Base-by-base conservation (phyloP, 2,113 vertebrate species). In the Guaruba guarouba region DNA sequence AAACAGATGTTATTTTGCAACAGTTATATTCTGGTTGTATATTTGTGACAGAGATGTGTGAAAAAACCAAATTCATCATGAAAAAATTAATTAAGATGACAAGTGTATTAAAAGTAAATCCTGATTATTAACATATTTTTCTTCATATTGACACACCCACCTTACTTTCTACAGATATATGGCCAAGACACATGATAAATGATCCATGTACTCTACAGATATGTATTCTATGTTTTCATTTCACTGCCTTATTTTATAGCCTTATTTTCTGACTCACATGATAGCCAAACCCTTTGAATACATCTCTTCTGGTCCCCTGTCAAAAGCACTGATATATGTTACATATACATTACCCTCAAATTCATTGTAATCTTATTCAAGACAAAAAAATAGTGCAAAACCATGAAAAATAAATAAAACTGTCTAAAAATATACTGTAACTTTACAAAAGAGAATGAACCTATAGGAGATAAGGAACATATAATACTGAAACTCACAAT, bases 371-470 rank as follows among this genome's bases (percentile, higher is more conserved):
- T 90, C 88, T 70, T 63, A 41, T 71, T 93, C n/a, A 86, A 41
- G 31, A 57, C 4, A 18, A 55, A 57, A 57, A 55, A 24, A 59
- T 23, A 27, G 46, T 23, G 10, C 25, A 81, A 29, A 93, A 92
- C 22, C 24, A 74, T 19, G 22, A 52, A 88, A 66, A 69, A 23
- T 14, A 1, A 41, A 66, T 69, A 49, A 54, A 80, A n/a, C 2
- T 5, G 28, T 37, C 27, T 57, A 46, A 51, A 80, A 66, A 23
- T 29, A 44, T 14, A 7, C 8, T 92, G 44, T 54, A 49, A 25
- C 6, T 73, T 82, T 18, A 18, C 5, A 20, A 57, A 4, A 18
- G 1, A 7, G 1, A 1, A 1, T 19, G 17, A 29, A 48, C 18
- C 29, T 35, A 49, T 44, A 73, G 11, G 22, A 73, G 11, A n/a